These are phyloP conservation scores for Mythimna albipuncta DNA, from an alignment of 2,888 invertebrate genomes.

Conservation along the genomic window DNA sequence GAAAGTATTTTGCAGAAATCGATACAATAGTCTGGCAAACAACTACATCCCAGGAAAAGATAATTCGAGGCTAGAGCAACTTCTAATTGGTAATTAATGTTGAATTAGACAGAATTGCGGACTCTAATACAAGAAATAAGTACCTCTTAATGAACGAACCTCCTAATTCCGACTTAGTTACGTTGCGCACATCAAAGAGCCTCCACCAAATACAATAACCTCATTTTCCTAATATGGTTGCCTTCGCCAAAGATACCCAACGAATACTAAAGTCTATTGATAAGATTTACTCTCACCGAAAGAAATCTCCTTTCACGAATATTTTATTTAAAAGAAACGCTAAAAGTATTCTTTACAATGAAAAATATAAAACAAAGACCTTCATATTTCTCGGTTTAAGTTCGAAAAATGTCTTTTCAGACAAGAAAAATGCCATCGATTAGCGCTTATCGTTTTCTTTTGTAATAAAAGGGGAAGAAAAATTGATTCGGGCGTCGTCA, in stretches of 20 bases:
- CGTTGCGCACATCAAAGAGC: slow-evolving; percentile 37
- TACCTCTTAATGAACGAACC: slow-evolving; percentile 12
- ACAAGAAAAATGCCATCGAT: slow-evolving; percentile 65
- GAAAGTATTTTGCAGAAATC: slow-evolving; percentile 25
- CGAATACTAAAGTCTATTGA: slow-evolving; percentile 43
- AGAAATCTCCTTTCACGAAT: slow-evolving; percentile 14
- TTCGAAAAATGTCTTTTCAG: slow-evolving; percentile 56
- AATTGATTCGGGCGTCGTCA: slow-evolving; percentile 72
- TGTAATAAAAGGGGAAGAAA: slow-evolving; percentile 68
- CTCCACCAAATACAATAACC: slow-evolving; percentile 43
- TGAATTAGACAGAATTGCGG: slow-evolving; percentile 10
- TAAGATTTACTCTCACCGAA: slow-evolving; percentile 32
- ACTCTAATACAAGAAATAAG: slow-evolving; percentile 16
- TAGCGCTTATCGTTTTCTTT: slow-evolving; percentile 67
- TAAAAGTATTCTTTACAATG: slow-evolving; percentile 44
- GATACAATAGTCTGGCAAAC: slow-evolving; percentile 2
- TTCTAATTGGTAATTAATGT: slow-evolving; percentile 13
- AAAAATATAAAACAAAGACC: slow-evolving; percentile 56
- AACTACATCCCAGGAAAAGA: slow-evolving; percentile 11
- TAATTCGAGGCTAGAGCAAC: neutral
- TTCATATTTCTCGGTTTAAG: slow-evolving; percentile 55
- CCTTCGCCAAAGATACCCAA: slow-evolving; percentile 25
- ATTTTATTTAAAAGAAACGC: slow-evolving; percentile 38
- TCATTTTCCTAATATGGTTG: slow-evolving; percentile 50
- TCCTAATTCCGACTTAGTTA: slow-evolving; percentile 35